Conservation (phyloP, 2,113 vertebrate species). For the Ctenomys sociabilis region DNA sequence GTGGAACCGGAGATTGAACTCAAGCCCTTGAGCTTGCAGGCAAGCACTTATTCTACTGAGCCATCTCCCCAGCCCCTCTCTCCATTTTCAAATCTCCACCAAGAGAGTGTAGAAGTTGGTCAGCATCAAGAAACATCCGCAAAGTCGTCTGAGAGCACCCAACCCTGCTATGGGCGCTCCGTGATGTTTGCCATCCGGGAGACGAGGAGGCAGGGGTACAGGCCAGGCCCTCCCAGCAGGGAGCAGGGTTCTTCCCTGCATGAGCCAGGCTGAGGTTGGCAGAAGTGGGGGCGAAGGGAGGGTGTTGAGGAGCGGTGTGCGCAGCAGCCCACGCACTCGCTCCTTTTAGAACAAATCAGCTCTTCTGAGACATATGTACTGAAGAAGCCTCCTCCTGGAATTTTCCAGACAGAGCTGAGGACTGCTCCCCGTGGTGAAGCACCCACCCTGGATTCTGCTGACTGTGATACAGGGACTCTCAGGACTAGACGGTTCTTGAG, state of each 20-base stretch:
- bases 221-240: not conserved
- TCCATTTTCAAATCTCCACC: not conserved
- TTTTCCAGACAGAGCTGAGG: conserved; percentile 76
- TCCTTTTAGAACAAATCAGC: conserved; percentile 81
- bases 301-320: conserved; percentile 47
- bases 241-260: conserved; percentile 32
- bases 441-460: conserved; percentile 32
- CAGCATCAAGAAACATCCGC: not conserved
- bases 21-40: too few species aligned
- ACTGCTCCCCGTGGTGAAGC: conserved; percentile 48
- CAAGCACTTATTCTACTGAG: too few species aligned
- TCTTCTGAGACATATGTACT: conserved; percentile 75
- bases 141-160: not conserved
- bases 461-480: not conserved
- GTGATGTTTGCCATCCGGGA: not conserved
- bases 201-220: not conserved
- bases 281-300: conserved; percentile 60
- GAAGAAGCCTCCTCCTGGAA: conserved; percentile 77
- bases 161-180: not conserved
- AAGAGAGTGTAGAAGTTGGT: not conserved
- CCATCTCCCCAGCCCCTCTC: too few species aligned
- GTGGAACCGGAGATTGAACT: too few species aligned
- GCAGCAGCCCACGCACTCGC: conserved; percentile 73
- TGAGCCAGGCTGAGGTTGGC: conserved; percentile 33
- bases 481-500: not conserved